A percentile compares a stretch with the other conserved stretches of the same genome.
Evolutionary conservation across 2,113 vertebrate species (phyloP).

Genomic region (Procavia capensis): DNA sequence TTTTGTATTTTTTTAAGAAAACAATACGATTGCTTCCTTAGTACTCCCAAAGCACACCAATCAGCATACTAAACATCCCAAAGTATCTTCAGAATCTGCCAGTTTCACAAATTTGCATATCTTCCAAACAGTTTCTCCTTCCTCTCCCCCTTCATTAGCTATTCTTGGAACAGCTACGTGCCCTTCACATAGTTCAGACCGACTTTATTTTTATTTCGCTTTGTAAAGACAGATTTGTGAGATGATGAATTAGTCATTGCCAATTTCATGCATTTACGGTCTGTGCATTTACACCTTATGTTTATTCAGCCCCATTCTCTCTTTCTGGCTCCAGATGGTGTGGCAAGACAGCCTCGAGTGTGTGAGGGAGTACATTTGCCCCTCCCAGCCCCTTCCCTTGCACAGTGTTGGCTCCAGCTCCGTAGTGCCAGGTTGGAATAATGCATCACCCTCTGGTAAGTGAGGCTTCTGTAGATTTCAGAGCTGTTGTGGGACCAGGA

Average conservation of each 20-base stretch:
- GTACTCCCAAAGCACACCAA: constrained; percentile 67
- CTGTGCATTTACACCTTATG: constrained; percentile 75
- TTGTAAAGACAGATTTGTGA: constrained; percentile 81
- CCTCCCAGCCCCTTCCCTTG: background rate
- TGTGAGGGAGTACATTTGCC: background rate
- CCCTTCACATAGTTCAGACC: constrained; percentile 64
- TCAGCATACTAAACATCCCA: constrained; percentile 77
- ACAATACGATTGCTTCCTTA: constrained; percentile 69
- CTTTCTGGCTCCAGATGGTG: constrained; percentile 80
- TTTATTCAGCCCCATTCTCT: constrained; percentile 73
- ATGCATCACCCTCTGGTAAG: constrained; percentile 47
- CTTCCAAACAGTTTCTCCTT: constrained; percentile 45
- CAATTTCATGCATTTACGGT: constrained; percentile 78
- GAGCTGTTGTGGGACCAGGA: background rate
- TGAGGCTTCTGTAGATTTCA: background rate
- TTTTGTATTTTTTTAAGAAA: constrained; percentile 49
- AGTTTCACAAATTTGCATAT: constrained; percentile 77
- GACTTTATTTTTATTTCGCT: constrained; percentile 77
- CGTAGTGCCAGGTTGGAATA: background rate
- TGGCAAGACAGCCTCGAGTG: constrained; percentile 55
- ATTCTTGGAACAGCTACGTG: constrained; percentile 67
- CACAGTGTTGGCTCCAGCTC: background rate
- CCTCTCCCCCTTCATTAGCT: constrained; percentile 52
- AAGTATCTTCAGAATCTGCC: constrained; percentile 77
- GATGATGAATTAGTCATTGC: constrained; percentile 82